Percentiles rank a stretch among this genome's conserved stretches.
phyloP scores from a whole-genome alignment of 2,113 vertebrate species.

The Phyllostomus hastatus region DNA sequence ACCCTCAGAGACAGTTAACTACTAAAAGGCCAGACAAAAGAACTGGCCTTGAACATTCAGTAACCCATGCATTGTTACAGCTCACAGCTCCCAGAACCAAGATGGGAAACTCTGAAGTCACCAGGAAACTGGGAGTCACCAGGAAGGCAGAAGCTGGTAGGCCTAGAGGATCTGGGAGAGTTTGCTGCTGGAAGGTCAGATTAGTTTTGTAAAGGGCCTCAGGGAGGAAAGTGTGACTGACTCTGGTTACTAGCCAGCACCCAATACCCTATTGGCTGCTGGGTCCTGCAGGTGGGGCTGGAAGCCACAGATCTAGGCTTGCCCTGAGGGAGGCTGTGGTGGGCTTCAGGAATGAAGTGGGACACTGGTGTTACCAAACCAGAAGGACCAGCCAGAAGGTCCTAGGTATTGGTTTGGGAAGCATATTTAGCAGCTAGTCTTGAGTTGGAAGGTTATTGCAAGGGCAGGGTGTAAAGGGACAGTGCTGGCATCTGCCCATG shows the following conservation, averaged over 20 bases:
- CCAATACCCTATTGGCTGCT: neutral
- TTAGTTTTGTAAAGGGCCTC: neutral
- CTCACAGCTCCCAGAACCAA: neutral
- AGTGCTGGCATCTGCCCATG: accelerated
- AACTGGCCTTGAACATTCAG: neutral
- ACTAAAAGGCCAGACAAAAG: neutral
- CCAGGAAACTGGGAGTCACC: neutral
- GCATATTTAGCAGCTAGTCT: neutral
- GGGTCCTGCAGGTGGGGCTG: no score
- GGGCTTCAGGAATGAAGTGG: no score
- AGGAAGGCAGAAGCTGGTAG: neutral
- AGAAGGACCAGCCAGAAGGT: neutral
- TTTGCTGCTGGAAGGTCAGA: neutral
- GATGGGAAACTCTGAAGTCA: neutral
- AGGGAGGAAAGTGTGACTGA: neutral
- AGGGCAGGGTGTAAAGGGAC: neutral
- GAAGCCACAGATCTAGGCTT: neutral
- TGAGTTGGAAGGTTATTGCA: neutral
- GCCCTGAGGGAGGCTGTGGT: neutral
- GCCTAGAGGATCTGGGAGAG: neutral
- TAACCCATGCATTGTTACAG: neutral
- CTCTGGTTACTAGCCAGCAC: no score
- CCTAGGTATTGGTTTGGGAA: neutral
- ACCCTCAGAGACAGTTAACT: no score
- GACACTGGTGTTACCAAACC: accelerated